Percentiles rank a stretch among this genome's conserved stretches.
Conservation (phyloP, 1,140 invertebrate species). For the Asbolus verrucosus region DNA sequence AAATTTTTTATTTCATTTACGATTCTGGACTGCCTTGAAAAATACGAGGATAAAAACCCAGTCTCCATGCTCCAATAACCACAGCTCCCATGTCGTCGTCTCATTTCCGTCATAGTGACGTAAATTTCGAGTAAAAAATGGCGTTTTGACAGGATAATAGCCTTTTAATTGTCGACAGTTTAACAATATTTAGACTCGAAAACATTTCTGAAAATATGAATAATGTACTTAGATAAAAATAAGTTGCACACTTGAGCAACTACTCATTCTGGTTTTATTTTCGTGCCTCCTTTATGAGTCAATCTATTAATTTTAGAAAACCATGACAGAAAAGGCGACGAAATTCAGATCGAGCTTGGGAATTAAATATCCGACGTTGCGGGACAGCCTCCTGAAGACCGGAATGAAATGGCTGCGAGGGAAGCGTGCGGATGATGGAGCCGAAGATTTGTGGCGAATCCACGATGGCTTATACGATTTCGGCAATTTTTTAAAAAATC, state of each 20-base stretch:
- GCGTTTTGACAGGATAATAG: neutral
- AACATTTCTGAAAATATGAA: neutral
- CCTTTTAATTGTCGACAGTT: neutral
- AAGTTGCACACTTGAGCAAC: slow-evolving; percentile 7
- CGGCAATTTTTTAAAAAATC: slow-evolving; percentile 72
- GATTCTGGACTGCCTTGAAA: no score
- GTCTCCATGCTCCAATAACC: slow-evolving; percentile 1
- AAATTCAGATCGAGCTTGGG: slow-evolving; percentile 55
- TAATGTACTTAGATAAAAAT: slow-evolving; percentile 1
- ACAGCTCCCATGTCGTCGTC: neutral
- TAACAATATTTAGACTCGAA: neutral
- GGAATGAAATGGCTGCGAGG: slow-evolving; percentile 72
- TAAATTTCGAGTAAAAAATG: neutral
- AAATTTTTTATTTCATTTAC: no score
- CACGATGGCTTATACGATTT: slow-evolving; percentile 83
- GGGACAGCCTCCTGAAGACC: slow-evolving; percentile 66
- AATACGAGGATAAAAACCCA: no score
- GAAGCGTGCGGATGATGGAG: slow-evolving; percentile 77
- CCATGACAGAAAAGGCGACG: neutral
- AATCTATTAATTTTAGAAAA: neutral
- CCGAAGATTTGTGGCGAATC: slow-evolving; percentile 83
- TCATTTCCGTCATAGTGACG: neutral
- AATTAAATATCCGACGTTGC: slow-evolving; percentile 67
- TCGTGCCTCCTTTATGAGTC: neutral
- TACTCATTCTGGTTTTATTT: no score